Evolutionary conservation across 2,113 vertebrate genomes (phyloP).

Genomic region (Nerophis ophidion): DNA sequence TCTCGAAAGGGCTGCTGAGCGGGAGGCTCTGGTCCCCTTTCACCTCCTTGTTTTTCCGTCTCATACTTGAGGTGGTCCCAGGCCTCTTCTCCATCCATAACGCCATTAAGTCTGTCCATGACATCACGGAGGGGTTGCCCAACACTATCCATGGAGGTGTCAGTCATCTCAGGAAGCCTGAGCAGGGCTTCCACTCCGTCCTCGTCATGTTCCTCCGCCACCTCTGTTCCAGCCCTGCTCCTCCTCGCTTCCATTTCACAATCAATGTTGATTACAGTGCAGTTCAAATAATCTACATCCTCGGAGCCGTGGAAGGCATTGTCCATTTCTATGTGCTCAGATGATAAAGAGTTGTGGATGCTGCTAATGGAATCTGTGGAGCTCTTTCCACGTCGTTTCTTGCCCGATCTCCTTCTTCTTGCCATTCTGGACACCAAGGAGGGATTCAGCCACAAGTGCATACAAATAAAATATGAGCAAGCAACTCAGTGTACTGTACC

Average conservation of each 20-base stretch:
- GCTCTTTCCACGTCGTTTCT: conserved; percentile 72
- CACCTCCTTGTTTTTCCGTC: conserved; percentile 6
- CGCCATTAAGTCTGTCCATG: conserved; percentile 80
- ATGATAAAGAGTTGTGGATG: conserved; percentile 54
- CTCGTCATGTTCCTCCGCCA: conserved; percentile 26
- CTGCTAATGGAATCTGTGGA: conserved; percentile 71
- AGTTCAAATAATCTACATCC: conserved; percentile 35
- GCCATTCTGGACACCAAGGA: conserved; percentile 73
- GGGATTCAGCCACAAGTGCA: conserved; percentile 1
- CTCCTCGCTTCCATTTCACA: conserved; percentile 29
- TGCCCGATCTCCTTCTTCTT: conserved; percentile 80
- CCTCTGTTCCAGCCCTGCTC: conserved; percentile 42
- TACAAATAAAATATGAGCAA: background rate
- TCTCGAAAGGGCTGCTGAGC: conserved; percentile 88
- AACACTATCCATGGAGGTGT: conserved; percentile 87
- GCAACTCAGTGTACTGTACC: conserved; percentile 61
- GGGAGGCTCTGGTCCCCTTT: conserved; percentile 25
- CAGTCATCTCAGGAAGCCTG: conserved; percentile 83
- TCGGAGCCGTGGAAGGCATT: conserved; percentile 15
- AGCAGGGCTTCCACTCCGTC: conserved; percentile 49
- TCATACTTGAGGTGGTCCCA: conserved; percentile 57
- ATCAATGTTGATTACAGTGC: conserved; percentile 34
- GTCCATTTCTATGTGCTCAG: conserved; percentile 57
- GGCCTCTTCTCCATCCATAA: conserved; percentile 66
- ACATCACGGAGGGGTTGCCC: conserved; percentile 85